Percentiles rank a stretch among this genome's conserved stretches.
phyloP scores from a whole-genome alignment of 2,888 invertebrate species.

The Philereme vetulata region DNA sequence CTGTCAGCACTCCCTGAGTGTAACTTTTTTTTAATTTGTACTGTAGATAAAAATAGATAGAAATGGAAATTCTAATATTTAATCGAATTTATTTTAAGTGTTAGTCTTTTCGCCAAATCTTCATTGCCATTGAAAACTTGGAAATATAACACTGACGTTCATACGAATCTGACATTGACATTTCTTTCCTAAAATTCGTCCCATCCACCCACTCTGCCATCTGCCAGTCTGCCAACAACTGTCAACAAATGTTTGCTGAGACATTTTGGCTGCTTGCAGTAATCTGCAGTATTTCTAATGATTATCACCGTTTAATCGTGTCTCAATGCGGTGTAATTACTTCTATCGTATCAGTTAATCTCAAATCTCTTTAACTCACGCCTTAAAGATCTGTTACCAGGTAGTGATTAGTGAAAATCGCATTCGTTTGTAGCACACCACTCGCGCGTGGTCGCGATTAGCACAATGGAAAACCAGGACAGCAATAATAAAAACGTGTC shows the following conservation, averaged over 20 bases:
- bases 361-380: conserved; percentile 18
- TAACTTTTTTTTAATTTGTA: too few relatives aligned
- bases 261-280: neutral
- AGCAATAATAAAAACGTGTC: conserved; percentile 78
- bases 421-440: conserved; percentile 33
- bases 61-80: too few relatives aligned
- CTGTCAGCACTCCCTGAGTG: too few relatives aligned
- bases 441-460: conserved; percentile 43
- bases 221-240: too few relatives aligned
- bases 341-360: conserved; percentile 15
- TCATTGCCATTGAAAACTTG: too few relatives aligned
- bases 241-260: conserved; percentile 10
- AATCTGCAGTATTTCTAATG: conserved; percentile 13
- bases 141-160: too few relatives aligned
- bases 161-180: conserved; percentile 9
- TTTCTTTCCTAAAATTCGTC: too few relatives aligned
- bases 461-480: conserved; percentile 76
- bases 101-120: too few relatives aligned
- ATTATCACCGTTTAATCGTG: conserved; percentile 8
- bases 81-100: too few relatives aligned
- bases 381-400: conserved; percentile 8
- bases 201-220: too few relatives aligned
- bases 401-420: conserved; percentile 28
- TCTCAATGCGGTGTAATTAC: conserved; percentile 17
- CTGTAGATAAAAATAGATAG: too few relatives aligned